phyloP scores from a whole-genome alignment of 1,140 invertebrate genomes.

The Akabosia matsudoensis region DNA sequence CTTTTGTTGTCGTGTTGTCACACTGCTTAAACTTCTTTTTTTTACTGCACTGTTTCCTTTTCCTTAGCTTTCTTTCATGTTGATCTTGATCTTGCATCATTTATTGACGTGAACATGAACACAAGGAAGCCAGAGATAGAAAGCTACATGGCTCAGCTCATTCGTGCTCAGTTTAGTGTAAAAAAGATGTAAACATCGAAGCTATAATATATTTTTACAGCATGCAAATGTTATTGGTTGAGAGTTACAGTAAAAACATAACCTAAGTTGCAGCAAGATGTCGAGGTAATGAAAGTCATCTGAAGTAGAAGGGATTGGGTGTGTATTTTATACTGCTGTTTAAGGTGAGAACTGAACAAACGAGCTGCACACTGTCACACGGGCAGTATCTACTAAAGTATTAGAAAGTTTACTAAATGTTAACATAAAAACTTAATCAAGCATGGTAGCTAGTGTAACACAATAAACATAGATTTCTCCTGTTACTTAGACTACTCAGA shows the following conservation, averaged over 20 bases:
- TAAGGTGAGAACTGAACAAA: too few relatives aligned
- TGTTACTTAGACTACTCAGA: neutral
- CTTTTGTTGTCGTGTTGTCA: neutral
- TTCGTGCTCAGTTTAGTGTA: too few relatives aligned
- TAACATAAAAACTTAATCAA: neutral
- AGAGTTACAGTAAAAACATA: too few relatives aligned
- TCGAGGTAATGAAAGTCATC: too few relatives aligned
- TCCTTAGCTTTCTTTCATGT: too few relatives aligned
- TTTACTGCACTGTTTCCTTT: neutral
- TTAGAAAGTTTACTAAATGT: neutral
- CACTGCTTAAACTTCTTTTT: neutral
- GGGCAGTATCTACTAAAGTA: too few relatives aligned
- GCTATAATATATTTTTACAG: constrained; percentile 20
- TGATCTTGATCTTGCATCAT: constrained; percentile 24
- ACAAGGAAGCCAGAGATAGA: too few relatives aligned
- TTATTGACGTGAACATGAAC: constrained; percentile 20
- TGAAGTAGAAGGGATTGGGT: too few relatives aligned
- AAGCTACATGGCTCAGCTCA: too few relatives aligned
- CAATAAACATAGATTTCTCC: neutral
- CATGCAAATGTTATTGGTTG: constrained; percentile 9
- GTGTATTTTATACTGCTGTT: too few relatives aligned
- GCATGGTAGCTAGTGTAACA: neutral
- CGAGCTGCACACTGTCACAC: too few relatives aligned
- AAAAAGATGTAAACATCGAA: neutral
- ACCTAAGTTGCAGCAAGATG: too few relatives aligned